Evolutionary conservation across 2,113 vertebrate species (phyloP), one percentile per base, ranked within the genome.

Genomic region (Solea senegalensis): DNA sequence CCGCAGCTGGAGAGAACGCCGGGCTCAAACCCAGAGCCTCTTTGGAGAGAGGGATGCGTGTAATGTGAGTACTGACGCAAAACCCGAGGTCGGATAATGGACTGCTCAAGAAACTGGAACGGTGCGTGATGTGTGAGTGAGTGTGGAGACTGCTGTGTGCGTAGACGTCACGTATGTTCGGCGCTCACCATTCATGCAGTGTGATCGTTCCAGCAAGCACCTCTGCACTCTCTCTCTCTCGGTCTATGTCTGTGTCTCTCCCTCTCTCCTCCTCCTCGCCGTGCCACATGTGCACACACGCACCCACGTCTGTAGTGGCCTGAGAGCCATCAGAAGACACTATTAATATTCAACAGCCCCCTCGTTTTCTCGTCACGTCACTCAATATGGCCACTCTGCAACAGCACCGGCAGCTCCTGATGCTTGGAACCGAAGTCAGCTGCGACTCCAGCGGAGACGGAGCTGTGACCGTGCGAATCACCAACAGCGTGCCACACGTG

Each of bases 401-500:
- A 68, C 95, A 95, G 82, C 95, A 95, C 90, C 96, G 94, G 90
- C 95, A 93, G 94, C 95, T 95, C 89, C 94, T 93, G 74, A 92
- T 94, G 88, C 96, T 94, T 57, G 91, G 94, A 92, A 96, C 96
- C 43, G 96, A 98, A 93, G 97, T 96, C 88, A 96, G 95, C 88
- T 97, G 96, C 76, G 95, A 95, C 90, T 94, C 95, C 62, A 93
- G 95, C 82, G 94, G 95, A 68, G 96, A 96, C 70, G 94, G 94
- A 43, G 87, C 86, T 69, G 93, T 94, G 88, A 95, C 95, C 56
- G 96, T 98, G 88, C 95, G 91, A 73, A 95, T 98, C 82, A 90
- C 92, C 81, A 91, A 91, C 82, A 78, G 72, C 59, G 75, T 70
- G 11, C 71, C 92, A 43, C 91, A 83, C 76, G 57, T 58, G 72